Percentiles rank a stretch among this genome's conserved stretches.
Evolutionary conservation across 2,113 vertebrate genomes (phyloP).

Genomic region (Mesoclemmys tuberculata): DNA sequence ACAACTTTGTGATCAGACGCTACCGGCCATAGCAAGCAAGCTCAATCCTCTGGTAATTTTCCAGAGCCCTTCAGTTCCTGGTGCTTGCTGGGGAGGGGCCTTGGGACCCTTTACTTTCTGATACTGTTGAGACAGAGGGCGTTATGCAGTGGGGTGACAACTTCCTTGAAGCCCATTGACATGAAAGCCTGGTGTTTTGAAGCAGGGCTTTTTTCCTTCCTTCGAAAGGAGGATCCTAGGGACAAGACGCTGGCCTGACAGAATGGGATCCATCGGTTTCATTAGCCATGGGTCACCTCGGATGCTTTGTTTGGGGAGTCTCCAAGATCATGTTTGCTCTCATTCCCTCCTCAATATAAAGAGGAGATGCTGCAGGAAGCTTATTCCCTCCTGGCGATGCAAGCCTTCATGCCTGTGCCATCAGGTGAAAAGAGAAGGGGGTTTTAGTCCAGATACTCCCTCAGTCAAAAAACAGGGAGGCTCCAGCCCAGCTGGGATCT

Average conservation of each 20-base stretch:
- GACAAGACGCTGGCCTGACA: neutral
- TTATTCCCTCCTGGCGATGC: neutral
- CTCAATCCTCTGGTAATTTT: neutral
- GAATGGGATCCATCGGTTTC: neutral
- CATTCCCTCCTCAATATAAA: neutral
- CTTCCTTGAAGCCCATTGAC: neutral
- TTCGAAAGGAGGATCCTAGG: neutral
- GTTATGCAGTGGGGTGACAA: neutral
- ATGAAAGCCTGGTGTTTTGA: neutral
- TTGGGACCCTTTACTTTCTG: neutral
- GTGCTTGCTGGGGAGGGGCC: neutral
- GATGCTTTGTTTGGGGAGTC: neutral
- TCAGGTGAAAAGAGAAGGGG: neutral
- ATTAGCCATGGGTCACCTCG: neutral
- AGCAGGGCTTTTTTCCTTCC: neutral
- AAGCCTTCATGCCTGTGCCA: neutral
- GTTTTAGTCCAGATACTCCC: neutral
- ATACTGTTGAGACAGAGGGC: neutral
- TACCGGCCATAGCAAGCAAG: neutral
- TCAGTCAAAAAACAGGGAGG: neutral
- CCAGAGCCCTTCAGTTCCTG: neutral
- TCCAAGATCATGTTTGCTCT: neutral
- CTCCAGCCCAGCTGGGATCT: neutral
- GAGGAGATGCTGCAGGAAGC: neutral
- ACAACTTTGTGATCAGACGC: neutral